Evolutionary conservation across 2,888 invertebrate genomes (phyloP), one percentile per base, ranked within the genome.

Genomic region (Sthenelais limicola): DNA sequence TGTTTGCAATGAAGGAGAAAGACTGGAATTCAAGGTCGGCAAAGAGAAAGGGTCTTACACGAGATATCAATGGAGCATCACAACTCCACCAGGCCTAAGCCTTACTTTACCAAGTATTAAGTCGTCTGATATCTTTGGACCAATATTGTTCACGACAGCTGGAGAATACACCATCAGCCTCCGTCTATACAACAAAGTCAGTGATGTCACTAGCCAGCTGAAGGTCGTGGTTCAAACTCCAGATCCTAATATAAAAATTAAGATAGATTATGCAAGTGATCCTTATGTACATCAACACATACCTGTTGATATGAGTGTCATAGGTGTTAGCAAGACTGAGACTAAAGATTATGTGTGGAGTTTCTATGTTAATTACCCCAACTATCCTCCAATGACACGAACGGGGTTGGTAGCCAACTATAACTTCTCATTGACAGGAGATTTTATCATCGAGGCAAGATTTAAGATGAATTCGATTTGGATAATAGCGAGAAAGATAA

Each of bases 201-300:
- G 38, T 2, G 38, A 35, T 5, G 26, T 62, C 21, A 15, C 1
- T 1, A 28, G 24, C 38, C 21, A 24, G 7, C 18, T 62, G 62
- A 7, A n/a, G 15, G 15, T 62, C 3, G 21, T 21, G 4, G 43
- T 62, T 28, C 3, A n/a, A 26, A 43, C 35, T 18, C 35, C 35
- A 21, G 38, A 38, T n/a, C 62, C 38, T 7, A 38, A 24, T 7
- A 15, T 21, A 24, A n/a, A 21, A 5, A 35, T 62, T n/a, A 24
- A 15, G 18, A 24, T 62, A 26, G n/a, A 38, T 26, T 38, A 62
- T 15, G 21, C 1, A 21, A 62, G 62, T n/a, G 24, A 5, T 1
- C 62, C 62, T 4, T 62, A 38, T 18, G 38, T 62, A 4, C 62
- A 62, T 15, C 38, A 38, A n/a, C 7, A 62, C 38, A 38, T 62